Evolutionary conservation across 2,113 vertebrate species (phyloP), one percentile per base, ranked within the genome.

Genomic region (Erinaceus europaeus): DNA sequence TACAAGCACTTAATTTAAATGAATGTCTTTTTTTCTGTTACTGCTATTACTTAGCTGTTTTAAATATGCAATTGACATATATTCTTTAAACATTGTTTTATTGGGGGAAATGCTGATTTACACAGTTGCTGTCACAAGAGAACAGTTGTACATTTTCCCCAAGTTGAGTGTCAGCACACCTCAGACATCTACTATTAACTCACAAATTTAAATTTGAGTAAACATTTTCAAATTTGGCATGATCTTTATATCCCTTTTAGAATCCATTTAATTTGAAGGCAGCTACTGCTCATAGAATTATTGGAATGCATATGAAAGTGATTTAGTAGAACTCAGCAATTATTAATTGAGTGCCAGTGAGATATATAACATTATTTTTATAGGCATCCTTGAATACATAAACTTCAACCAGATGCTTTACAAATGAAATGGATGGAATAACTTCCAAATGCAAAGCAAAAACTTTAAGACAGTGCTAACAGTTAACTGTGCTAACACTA

Each of bases 391-490:
- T 86, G 42, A 84, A 84, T 42, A 42, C 18, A 32, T 55, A 75
- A 62, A 77, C 27, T 65, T 89, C 61, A 90, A 72, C 53, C 44
- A 83, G 42, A 72, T 53, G 12, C 52, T 72, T 53, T 20, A 27
- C 50, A 80, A 84, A 80, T 89, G 48, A 53, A 90, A 76, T 17
- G 44, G n/a, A 52, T 50, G 55, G 34, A 57, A 15, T 59, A 21
- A 59, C 12, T 86, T 69, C 40, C 79, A 52, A 57, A 32, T 52
- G 68, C 52, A 73, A 73, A 83, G 53, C 25, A 55, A 62, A 32
- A 68, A 65, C 40, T 73, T 91, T 71, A 42, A 87, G 27, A 50
- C 79, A 90, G 48, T 14, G 32, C 27, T 81, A 18, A 77, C 46
- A 12, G 48, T 72, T 48, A 62, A 68, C 67, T n/a, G 18, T 81